phyloP scores from a whole-genome alignment of 2,888 invertebrate species.

The Spodoptera littoralis region DNA sequence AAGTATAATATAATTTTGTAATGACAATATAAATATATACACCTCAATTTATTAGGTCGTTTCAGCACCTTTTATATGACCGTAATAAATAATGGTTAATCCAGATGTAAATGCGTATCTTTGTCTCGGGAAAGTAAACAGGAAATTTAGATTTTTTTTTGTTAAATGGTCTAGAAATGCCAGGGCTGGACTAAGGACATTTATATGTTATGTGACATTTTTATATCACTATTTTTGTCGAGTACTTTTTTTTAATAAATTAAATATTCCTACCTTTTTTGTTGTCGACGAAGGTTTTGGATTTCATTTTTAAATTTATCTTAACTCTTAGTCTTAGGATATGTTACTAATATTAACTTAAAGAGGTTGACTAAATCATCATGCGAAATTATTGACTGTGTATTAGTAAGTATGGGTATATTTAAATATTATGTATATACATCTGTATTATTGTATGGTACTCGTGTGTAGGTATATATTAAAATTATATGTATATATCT shows the following conservation, averaged over 20 bases:
- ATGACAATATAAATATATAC: conserved; percentile 56
- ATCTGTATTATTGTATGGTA: too few species aligned
- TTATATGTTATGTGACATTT: conserved; percentile 7
- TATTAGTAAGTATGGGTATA: too few species aligned
- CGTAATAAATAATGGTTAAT: conserved; percentile 65
- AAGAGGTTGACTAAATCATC: too few species aligned
- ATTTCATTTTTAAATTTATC: too few species aligned
- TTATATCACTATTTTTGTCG: not conserved
- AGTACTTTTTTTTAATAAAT: not conserved
- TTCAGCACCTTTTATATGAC: conserved; percentile 62
- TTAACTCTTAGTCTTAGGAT: too few species aligned
- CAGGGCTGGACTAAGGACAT: conserved; percentile 23
- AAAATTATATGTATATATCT: too few species aligned
- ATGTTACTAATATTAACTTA: too few species aligned
- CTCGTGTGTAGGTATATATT: too few species aligned
- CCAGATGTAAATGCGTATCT: conserved; percentile 56
- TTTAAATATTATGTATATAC: too few species aligned
- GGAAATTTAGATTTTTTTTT: conserved; percentile 49
- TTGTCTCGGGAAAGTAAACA: conserved; percentile 51
- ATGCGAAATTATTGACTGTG: too few species aligned
- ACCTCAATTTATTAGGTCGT: conserved; percentile 45
- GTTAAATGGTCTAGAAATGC: conserved; percentile 51
- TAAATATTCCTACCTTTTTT: too few species aligned
- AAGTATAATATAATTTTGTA: conserved; percentile 50
- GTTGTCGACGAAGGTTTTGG: too few species aligned